Evolutionary conservation across 1,140 invertebrate genomes (phyloP), one percentile per base, ranked within the genome.

Genomic region (Hylaeus volcanicus): DNA sequence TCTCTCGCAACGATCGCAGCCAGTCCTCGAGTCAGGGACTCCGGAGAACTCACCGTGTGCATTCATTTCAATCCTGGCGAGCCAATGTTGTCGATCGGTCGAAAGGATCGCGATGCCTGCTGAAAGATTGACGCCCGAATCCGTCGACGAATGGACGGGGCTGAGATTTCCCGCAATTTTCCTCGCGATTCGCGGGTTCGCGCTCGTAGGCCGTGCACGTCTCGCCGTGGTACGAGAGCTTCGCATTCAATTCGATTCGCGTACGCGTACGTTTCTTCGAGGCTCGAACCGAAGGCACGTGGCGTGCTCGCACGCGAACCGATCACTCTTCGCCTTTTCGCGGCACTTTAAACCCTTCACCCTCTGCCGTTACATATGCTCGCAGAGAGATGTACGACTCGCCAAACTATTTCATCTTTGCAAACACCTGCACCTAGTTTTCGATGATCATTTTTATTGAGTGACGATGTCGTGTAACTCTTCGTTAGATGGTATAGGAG

Each of bases 121-220:
- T 86, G 90, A 92, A 90, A 92, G 92, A 92, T 93, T 91, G 91
- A 93, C 92, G 90, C 86, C 64, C 89, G 86, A 85, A 92, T 92
- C 91, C 91, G 88, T 92, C 91, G 90, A 86, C 88, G 88, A 88
- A 83, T 87, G 85, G 82, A 87, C 84, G 87, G 80, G 86, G 82
- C 84, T 70, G 74, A 84, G 90, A 92, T 91, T 92, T 91, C 91
- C 90, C 84, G 87, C 89, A 88, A 89, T 92, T 92, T 92, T 89
- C 76, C 86, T 56, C 70, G 43, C 83, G 75, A 55, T 41, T 70
- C 64, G 69, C 58, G 78, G 68, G 14, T 5, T 12, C 55, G 56
- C 15, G 37, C 75, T 63, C 64, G 83, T 86, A 89, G 86, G 88
- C 88, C 75, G 80, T 77, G 88, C 90, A 90, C 89, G 88, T 89